Base-by-base conservation (phyloP, 2,888 invertebrate species). In the Drosophila recens region DNA sequence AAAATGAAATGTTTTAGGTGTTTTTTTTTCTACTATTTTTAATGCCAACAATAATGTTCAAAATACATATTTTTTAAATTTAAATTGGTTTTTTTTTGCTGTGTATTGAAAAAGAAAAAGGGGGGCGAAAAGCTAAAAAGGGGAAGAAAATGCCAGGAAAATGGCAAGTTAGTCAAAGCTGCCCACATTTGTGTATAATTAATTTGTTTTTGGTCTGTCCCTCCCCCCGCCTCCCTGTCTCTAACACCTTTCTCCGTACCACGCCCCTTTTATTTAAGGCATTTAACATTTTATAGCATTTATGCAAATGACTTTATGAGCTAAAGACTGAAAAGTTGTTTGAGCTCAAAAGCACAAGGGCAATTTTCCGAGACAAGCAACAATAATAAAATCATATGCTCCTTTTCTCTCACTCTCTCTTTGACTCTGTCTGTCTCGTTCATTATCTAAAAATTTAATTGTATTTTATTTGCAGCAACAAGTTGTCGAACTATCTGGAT, bases 401-500 rank as follows among this genome's bases (percentile, higher is more conserved):
- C 5, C 23, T 23, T 10, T 15, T 4, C 33, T 13, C 15, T 13
- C 20, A 4, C 11, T 38, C 38, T 11, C 15, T 23, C 27, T 11
- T n/a, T n/a, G n/a, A n/a, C n/a, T 34, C 10, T 20, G 9, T 42
- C 13, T 11, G 10, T 42, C 13, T 11, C 6, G 0, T 9, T 36
- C 10, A 27, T 61, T 15, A 17, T 10, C 51, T 51, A 8, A 51
- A 34, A 36, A 36, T 27, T 30, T 2, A 13, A 17, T 36, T 34
- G 8, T 54, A 0, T 27, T 27, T 27, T 56, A 30, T 33, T 79
- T 84, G 33, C 82, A 91, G 87, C 91, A 93, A 92, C 93, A 93
- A 90, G 93, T 96, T 93, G 97, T 98, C 92, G 98, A 98, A 94
- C 94, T 98, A 92, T 97, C 97, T 91, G 98, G 98, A 91, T 98